Percentiles rank a stretch among this genome's conserved stretches.
These are phyloP conservation scores for Rhea pennata DNA, from an alignment of 2,113 vertebrate genomes.

Conservation along the genomic window DNA sequence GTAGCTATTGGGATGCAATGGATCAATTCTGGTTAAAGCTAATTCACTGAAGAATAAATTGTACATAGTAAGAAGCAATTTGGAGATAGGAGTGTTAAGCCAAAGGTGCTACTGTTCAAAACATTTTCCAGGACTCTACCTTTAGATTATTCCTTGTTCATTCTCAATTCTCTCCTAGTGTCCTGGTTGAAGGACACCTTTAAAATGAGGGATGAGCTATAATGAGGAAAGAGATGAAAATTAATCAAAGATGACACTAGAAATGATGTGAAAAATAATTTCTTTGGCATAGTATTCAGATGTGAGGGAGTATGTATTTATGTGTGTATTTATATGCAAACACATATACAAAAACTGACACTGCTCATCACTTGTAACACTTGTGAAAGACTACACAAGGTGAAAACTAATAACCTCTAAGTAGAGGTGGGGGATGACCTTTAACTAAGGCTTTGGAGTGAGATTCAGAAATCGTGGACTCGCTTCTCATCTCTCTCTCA, in stretches of 20 bases:
- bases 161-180: not conserved
- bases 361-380: not conserved
- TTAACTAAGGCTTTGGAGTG: not conserved
- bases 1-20: not conserved
- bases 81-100: not conserved
- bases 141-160: not conserved
- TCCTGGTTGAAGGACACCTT: constrained; percentile 64
- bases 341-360: accelerated
- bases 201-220: constrained; percentile 53
- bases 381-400: not conserved
- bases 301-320: not conserved
- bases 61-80: accelerated
- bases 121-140: not conserved
- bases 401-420: not conserved
- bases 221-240: constrained; percentile 49
- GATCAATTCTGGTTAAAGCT: not conserved
- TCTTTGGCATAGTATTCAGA: not conserved
- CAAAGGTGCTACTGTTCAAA: not conserved
- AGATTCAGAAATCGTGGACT: accelerated
- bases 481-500: not conserved
- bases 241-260: constrained; percentile 71
- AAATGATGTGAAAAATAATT: constrained; percentile 45
- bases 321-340: not conserved
- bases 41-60: not conserved
- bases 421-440: not conserved